phyloP scores from a whole-genome alignment of 2,797 vertebrate genomes.

The Margarornis squamiger region DNA sequence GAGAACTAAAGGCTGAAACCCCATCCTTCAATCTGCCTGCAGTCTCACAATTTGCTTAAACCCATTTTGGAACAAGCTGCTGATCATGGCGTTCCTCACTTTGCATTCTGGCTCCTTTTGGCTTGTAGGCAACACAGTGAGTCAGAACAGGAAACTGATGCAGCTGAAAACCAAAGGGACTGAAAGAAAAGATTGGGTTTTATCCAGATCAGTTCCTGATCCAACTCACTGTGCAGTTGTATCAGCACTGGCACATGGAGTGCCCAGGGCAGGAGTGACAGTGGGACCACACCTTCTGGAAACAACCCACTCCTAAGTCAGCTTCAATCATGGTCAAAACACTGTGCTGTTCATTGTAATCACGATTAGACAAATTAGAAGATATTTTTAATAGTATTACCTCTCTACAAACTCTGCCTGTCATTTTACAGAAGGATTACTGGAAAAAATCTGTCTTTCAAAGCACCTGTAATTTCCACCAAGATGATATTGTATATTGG shows the following conservation, averaged over 20 bases:
- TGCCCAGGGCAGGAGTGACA: not conserved
- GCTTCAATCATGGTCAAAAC: not conserved
- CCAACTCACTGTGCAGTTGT: not conserved
- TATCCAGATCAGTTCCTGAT: not conserved
- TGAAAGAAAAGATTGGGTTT: not conserved
- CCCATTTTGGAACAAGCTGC: not conserved
- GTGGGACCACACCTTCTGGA: not conserved
- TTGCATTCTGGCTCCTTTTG: conserved; percentile 20
- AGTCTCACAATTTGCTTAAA: not conserved
- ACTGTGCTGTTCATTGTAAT: not conserved
- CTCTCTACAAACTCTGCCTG: not conserved
- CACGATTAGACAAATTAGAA: not conserved
- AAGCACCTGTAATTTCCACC: not conserved
- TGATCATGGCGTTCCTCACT: not conserved
- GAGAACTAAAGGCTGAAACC: not conserved
- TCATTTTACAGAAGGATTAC: not conserved
- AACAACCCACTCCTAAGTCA: not conserved
- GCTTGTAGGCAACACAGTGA: not conserved
- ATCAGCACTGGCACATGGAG: not conserved
- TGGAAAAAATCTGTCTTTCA: not conserved
- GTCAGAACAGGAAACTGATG: conserved; percentile 51
- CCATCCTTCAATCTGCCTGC: not conserved
- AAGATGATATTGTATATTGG: not conserved
- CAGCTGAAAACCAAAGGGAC: conserved; percentile 30
- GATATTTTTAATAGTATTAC: not conserved